These are phyloP conservation scores for Vireo altiloquus DNA, from an alignment of 2,113 vertebrate species.

Conservation along the genomic window DNA sequence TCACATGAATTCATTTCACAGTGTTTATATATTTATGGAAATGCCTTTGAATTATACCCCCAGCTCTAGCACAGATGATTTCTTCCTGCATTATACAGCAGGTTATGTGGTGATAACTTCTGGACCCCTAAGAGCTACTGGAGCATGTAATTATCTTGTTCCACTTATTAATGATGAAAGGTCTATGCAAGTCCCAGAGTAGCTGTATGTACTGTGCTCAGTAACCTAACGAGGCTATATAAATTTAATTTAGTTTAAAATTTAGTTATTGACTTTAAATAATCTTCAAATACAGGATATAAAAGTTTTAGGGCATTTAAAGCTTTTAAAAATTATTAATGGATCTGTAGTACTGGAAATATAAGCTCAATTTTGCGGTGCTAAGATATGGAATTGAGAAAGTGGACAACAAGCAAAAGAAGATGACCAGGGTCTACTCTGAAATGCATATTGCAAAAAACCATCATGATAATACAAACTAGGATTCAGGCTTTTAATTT, in stretches of 20 bases:
- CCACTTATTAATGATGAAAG: slow-evolving; percentile 57
- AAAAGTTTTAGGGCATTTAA: slow-evolving; percentile 1
- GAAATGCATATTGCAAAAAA: background rate
- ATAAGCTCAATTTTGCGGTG: background rate
- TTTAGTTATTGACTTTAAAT: background rate
- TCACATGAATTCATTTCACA: slow-evolving; percentile 32
- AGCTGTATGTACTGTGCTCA: background rate
- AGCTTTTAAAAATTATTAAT: background rate
- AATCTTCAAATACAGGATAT: background rate
- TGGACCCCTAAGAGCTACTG: slow-evolving; percentile 39
- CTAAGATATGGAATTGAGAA: background rate
- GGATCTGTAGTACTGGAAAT: background rate
- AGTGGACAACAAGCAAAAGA: background rate
- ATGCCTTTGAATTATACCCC: slow-evolving; percentile 11
- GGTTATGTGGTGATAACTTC: slow-evolving; percentile 47
- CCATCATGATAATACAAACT: background rate
- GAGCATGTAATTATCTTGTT: slow-evolving; percentile 62
- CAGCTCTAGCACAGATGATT: slow-evolving; percentile 11
- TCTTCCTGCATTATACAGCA: slow-evolving; percentile 37
- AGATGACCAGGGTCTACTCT: background rate
- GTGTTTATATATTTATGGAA: slow-evolving; percentile 54
- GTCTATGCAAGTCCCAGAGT: slow-evolving; percentile 27
- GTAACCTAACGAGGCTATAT: slow-evolving; percentile 5
- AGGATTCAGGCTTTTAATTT: background rate
- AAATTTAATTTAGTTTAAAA: slow-evolving; percentile 35